Conservation (phyloP, 64 coral and sea anemone genomes). For the Exaiptasia diaphana region DNA sequence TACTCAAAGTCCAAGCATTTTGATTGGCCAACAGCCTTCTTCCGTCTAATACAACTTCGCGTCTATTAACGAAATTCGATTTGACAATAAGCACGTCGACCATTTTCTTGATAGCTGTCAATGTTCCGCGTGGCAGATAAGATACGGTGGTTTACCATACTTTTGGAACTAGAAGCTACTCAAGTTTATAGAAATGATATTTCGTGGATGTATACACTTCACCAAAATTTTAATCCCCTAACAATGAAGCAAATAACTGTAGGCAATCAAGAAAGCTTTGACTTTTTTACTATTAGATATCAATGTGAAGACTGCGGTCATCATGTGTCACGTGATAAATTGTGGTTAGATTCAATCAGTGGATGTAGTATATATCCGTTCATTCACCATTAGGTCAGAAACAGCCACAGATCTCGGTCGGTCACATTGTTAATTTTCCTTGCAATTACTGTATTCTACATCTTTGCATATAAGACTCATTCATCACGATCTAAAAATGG, state of each 20-base stretch:
- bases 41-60: neutral
- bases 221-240: neutral
- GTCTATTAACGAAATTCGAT: neutral
- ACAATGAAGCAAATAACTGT: neutral
- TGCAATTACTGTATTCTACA: neutral
- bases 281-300: neutral
- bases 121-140: neutral
- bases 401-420: neutral
- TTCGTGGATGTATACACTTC: neutral
- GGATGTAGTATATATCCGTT: neutral
- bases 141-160: neutral
- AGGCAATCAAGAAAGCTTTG: neutral
- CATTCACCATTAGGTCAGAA: neutral
- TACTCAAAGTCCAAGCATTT: conserved; percentile 3
- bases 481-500: neutral
- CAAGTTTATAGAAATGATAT: neutral
- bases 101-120: neutral
- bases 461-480: neutral
- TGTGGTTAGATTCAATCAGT: neutral
- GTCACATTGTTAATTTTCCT: neutral
- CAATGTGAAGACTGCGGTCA: neutral
- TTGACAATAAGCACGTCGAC: neutral
- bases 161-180: neutral
- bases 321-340: neutral
- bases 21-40: neutral